Percentiles rank a stretch among this genome's conserved stretches.
These are phyloP conservation scores for Podocnemis expansa DNA, from an alignment of 2,113 vertebrate species.

Conservation along the genomic window DNA sequence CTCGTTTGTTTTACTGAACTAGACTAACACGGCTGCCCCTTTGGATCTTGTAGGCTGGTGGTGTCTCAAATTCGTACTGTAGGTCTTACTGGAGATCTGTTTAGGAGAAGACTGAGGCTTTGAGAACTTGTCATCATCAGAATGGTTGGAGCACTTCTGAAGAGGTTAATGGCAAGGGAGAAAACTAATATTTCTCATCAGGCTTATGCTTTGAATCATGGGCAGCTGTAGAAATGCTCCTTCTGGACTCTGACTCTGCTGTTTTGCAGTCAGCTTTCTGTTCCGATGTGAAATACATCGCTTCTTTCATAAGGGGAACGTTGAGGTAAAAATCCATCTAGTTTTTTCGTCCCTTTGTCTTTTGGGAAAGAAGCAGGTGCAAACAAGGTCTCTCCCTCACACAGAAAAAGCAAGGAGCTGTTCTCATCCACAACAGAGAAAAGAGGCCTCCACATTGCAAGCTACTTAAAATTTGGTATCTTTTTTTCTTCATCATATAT, in stretches of 20 bases:
- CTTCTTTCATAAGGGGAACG: neutral
- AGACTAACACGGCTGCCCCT: too few species aligned
- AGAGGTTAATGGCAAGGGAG: neutral
- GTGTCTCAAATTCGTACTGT: neutral
- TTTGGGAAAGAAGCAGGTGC: neutral
- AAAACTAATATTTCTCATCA: neutral
- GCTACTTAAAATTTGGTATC: neutral
- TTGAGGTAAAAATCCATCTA: neutral
- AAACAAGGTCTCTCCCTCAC: neutral
- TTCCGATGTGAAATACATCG: neutral
- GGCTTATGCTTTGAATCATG: too few species aligned
- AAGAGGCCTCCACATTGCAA: neutral
- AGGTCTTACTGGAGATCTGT: neutral
- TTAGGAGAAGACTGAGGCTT: neutral
- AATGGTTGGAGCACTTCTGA: neutral
- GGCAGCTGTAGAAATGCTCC: neutral
- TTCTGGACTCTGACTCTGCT: too few species aligned
- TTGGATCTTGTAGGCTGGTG: too few species aligned
- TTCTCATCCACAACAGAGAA: neutral
- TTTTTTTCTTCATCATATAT: neutral
- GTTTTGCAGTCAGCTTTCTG: neutral
- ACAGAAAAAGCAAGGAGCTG: neutral
- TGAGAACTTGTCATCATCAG: neutral
- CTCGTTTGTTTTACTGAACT: too few species aligned
- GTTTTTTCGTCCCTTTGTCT: too few species aligned